Percentiles rank a stretch among this genome's conserved stretches.
phyloP scores from a whole-genome alignment of 2,888 invertebrate species.

The Macaria notata region DNA sequence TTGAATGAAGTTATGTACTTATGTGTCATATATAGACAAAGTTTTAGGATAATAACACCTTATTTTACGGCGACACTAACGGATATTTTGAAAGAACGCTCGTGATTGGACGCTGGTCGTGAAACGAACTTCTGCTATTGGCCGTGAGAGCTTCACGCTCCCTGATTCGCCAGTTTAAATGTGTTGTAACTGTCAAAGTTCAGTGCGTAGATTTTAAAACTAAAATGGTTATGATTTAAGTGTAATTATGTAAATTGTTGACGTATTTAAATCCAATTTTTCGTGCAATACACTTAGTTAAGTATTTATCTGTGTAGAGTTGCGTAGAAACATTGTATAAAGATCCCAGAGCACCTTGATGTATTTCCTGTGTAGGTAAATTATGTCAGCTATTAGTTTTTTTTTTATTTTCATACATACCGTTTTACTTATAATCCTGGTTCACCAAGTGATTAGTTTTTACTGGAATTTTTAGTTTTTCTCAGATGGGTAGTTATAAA shows the following conservation, averaged over 20 bases:
- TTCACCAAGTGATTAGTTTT: too few relatives aligned
- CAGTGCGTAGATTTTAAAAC: conserved; percentile 9
- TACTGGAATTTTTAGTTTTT: too few relatives aligned
- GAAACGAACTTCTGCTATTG: conserved; percentile 3
- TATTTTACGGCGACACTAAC: too few relatives aligned
- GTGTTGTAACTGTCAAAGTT: conserved; percentile 11
- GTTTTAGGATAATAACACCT: too few relatives aligned
- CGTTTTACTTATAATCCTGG: too few relatives aligned
- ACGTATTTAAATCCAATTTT: conserved; percentile 61
- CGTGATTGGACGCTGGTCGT: conserved; percentile 3
- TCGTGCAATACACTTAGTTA: conserved; percentile 80
- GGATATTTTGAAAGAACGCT: background rate
- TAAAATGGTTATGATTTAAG: conserved; percentile 40
- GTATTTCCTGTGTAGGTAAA: conserved; percentile 13
- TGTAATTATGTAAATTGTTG: conserved; percentile 79
- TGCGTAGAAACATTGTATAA: conserved; percentile 69
- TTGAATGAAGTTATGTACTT: too few relatives aligned
- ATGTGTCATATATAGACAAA: too few relatives aligned
- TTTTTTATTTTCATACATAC: too few relatives aligned
- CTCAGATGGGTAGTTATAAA: too few relatives aligned
- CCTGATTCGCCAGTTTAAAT: conserved; percentile 7
- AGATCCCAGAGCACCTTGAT: conserved; percentile 45
- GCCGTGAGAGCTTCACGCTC: background rate
- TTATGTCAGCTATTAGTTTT: conserved; percentile 23
- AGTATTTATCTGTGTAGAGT: conserved; percentile 77